phyloP scores from a whole-genome alignment of 2,888 invertebrate genomes.

The Palloptera scutellata region DNA sequence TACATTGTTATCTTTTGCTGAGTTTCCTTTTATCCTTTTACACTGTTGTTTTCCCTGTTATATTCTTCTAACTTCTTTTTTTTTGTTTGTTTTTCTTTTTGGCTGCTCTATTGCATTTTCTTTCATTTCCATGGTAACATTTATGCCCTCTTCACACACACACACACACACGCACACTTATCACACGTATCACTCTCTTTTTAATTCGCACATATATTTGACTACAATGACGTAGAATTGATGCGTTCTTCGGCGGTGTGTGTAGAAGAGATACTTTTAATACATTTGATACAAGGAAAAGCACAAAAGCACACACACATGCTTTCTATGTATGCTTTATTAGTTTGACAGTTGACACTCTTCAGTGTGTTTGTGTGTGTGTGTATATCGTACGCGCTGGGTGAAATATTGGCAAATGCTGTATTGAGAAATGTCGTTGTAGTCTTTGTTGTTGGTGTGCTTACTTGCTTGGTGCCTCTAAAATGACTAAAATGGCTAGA shows the following conservation, averaged over 20 bases:
- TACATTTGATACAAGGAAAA: too few relatives aligned
- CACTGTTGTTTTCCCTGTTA: too few relatives aligned
- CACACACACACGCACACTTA: background rate
- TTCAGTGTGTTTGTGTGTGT: background rate
- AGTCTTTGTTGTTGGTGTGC: too few relatives aligned
- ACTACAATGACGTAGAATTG: conserved; percentile 22
- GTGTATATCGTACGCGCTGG: too few relatives aligned
- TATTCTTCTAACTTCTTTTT: background rate
- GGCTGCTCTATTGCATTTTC: background rate
- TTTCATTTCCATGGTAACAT: background rate
- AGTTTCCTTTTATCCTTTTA: background rate
- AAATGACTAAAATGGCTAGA: too few relatives aligned
- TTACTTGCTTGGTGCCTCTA: too few relatives aligned
- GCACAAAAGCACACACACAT: too few relatives aligned
- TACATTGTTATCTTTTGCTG: background rate
- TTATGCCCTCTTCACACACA: background rate
- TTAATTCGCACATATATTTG: background rate
- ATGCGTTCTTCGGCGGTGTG: conserved; percentile 10
- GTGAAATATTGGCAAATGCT: too few relatives aligned
- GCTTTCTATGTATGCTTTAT: conserved; percentile 1
- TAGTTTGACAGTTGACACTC: conserved; percentile 23
- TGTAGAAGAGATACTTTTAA: too few relatives aligned
- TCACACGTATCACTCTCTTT: background rate
- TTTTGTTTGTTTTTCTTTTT: background rate
- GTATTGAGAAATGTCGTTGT: too few relatives aligned